phyloP scores from a whole-genome alignment of 2,888 invertebrate species.

The Caenorhabditis imperialis region DNA sequence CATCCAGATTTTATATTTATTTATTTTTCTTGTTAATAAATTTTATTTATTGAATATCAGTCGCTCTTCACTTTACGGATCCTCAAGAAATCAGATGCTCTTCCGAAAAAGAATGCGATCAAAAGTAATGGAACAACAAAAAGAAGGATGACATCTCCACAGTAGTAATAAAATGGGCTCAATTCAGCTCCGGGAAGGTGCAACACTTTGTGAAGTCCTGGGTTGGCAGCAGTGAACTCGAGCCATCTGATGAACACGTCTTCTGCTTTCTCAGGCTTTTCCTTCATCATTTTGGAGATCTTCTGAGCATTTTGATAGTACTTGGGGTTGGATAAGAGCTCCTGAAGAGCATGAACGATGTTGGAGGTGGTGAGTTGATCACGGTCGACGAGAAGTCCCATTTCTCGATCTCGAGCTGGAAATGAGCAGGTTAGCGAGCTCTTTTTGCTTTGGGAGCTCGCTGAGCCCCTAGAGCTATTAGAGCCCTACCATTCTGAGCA shows the following conservation, averaged over 20 bases:
- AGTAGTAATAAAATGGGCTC: constrained; percentile 40
- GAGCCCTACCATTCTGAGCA: constrained; percentile 37
- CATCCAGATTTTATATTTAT: constrained; percentile 6
- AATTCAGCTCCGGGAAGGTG: constrained; percentile 31
- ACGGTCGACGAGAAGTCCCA: constrained; percentile 27
- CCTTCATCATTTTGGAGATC: constrained; percentile 46
- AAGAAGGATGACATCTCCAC: constrained; percentile 30
- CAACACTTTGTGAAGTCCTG: constrained; percentile 32
- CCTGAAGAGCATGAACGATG: constrained; percentile 18
- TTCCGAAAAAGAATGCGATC: no score
- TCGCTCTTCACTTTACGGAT: no score
- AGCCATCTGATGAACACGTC: constrained; percentile 49
- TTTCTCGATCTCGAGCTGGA: constrained; percentile 28
- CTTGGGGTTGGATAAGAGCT: constrained; percentile 24
- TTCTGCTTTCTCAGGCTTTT: constrained; percentile 27
- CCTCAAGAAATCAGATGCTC: no score
- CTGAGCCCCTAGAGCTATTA: no score
- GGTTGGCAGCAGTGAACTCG: constrained; percentile 50
- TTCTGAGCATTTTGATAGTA: constrained; percentile 34
- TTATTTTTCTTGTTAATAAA: constrained; percentile 14
- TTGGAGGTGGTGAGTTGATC: constrained; percentile 23
- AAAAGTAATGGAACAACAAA: no score
- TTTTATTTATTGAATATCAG: no score
- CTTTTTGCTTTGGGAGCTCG: no score
- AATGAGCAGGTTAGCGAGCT: background rate